Percentiles rank a stretch among this genome's conserved stretches.
Conservation (phyloP, 1,140 invertebrate species). For the Ceratina calcarata region DNA sequence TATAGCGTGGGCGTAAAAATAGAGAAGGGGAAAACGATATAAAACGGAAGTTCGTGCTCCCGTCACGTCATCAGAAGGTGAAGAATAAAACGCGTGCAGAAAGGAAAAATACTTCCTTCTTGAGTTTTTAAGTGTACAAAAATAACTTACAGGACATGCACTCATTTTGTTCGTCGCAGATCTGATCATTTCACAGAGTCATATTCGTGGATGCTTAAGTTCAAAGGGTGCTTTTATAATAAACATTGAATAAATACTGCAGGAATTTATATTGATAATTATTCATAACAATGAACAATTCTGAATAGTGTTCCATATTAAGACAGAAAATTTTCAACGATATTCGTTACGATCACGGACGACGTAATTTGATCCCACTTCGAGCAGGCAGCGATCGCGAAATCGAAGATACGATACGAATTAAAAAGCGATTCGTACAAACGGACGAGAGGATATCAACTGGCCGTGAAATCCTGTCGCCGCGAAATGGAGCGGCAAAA, state of each 20-base stretch:
- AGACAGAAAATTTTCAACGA: background rate
- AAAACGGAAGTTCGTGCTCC: constrained; percentile 24
- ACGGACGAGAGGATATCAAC: constrained; percentile 41
- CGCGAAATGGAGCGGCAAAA: constrained; percentile 47
- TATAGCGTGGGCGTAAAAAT: constrained; percentile 50
- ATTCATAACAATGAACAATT: constrained; percentile 9
- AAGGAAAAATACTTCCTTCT: no score
- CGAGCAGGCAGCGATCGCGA: background rate
- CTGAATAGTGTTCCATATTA: background rate
- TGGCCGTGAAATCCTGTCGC: constrained; percentile 49
- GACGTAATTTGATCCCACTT: background rate
- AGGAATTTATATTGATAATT: no score
- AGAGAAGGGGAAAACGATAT: constrained; percentile 51
- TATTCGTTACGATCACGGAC: background rate
- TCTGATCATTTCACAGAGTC: no score
- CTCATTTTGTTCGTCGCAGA: no score
- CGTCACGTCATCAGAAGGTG: no score
- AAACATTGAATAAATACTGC: no score
- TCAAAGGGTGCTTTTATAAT: no score
- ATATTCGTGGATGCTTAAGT: no score
- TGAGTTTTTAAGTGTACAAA: no score
- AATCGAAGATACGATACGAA: constrained; percentile 44
- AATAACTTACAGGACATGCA: no score
- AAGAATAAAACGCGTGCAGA: no score
- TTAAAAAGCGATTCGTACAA: constrained; percentile 44